A percentile compares a stretch with the other conserved stretches of the same genome.
These are phyloP conservation scores for Scomber colias DNA, from an alignment of 2,113 vertebrate genomes.

Conservation along the genomic window DNA sequence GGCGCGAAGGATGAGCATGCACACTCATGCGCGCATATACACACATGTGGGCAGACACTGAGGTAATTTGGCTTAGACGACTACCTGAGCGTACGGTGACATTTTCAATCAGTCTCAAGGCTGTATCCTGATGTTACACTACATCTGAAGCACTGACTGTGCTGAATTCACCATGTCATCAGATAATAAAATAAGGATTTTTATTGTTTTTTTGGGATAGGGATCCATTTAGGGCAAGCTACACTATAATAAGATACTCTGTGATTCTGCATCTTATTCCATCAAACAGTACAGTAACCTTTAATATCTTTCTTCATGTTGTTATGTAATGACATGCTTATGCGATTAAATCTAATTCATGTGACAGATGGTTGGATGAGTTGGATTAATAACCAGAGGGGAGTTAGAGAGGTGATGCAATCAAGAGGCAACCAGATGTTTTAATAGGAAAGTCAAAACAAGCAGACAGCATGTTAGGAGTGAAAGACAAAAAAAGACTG, in stretches of 20 bases:
- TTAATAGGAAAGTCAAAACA: constrained; percentile 63
- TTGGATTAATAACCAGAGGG: constrained; percentile 31
- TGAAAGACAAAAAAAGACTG: constrained; percentile 39
- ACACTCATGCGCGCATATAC: constrained; percentile 9
- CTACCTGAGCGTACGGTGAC: constrained; percentile 12
- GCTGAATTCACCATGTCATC: not conserved
- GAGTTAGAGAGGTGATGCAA: constrained; percentile 40
- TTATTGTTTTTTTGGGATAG: constrained; percentile 1
- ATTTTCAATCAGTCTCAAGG: constrained; percentile 52
- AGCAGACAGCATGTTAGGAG: constrained; percentile 41
- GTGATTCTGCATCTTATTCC: not conserved
- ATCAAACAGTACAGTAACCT: not conserved
- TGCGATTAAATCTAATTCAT: constrained; percentile 33
- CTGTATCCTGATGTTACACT: constrained; percentile 15
- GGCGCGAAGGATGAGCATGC: constrained; percentile 27
- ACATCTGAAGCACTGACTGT: constrained; percentile 11
- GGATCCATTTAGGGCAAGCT: not conserved
- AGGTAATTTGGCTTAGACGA: constrained; percentile 30
- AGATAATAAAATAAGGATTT: not conserved
- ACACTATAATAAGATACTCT: not conserved
- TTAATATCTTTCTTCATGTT: constrained; percentile 1
- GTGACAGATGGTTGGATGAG: constrained; percentile 61
- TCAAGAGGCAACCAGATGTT: constrained; percentile 44
- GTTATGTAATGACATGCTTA: constrained; percentile 51
- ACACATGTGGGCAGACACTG: constrained; percentile 25